Conservation (phyloP, 2,888 invertebrate genomes). For the Platycnemis pennipes region DNA sequence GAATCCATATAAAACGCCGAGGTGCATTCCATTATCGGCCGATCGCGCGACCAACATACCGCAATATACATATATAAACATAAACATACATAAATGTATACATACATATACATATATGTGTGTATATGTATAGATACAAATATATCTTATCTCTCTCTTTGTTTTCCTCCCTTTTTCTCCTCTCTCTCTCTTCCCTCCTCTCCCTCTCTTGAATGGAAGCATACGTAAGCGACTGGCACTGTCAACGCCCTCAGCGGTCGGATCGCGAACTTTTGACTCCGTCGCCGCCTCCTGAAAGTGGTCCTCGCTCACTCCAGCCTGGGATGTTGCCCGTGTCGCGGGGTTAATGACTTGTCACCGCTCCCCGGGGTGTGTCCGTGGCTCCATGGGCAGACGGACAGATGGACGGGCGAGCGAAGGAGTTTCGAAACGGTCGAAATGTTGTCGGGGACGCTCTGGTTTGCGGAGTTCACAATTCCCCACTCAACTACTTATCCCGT, state of each 20-base stretch:
- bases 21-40: not conserved
- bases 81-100: not conserved
- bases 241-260: conserved; percentile 27
- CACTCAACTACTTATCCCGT: not conserved
- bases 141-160: not conserved
- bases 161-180: not conserved
- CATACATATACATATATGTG: not conserved
- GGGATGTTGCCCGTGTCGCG: conserved; percentile 31
- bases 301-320: not conserved
- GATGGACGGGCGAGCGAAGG: not conserved
- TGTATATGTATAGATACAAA: too few species aligned
- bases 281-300: conserved; percentile 26
- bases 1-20: not conserved
- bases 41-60: conserved; percentile 11
- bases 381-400: not conserved
- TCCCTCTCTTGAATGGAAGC: not conserved
- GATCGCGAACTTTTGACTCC: conserved; percentile 35
- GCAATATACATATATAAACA: too few species aligned
- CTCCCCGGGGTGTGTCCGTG: conserved; percentile 13
- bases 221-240: not conserved
- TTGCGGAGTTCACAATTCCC: not conserved
- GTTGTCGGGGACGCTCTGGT: not conserved
- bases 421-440: conserved; percentile 31
- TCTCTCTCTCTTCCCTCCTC: not conserved
- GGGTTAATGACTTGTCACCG: conserved; percentile 39